A percentile compares a stretch with the other conserved stretches of the same genome.
These are phyloP conservation scores for Cirrhinus mrigala DNA, from an alignment of 2,797 vertebrate genomes.

Conservation along the genomic window DNA sequence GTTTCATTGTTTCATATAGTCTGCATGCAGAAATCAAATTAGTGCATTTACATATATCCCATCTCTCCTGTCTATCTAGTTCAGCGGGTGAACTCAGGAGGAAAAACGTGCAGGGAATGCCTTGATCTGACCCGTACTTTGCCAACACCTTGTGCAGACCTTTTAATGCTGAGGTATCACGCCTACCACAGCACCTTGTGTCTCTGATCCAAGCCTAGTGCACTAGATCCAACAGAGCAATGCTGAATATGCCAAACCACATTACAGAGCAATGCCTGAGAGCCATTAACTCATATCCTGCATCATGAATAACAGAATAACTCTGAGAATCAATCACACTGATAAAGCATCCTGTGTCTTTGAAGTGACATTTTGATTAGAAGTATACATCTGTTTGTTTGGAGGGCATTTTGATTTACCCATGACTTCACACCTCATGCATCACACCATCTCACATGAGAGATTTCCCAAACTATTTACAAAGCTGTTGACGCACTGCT, in stretches of 20 bases:
- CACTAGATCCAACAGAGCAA: constrained; percentile 9
- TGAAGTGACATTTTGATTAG: constrained; percentile 51
- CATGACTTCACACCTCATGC: neutral
- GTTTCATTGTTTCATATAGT: neutral
- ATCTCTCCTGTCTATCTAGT: neutral
- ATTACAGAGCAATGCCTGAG: constrained; percentile 33
- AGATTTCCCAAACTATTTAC: constrained; percentile 12
- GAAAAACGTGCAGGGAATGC: neutral
- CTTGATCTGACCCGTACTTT: neutral
- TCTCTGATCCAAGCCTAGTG: constrained; percentile 28
- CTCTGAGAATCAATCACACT: constrained; percentile 32
- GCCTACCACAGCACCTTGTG: neutral
- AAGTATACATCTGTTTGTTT: constrained; percentile 10
- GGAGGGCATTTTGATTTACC: constrained; percentile 13
- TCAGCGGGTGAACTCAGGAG: neutral
- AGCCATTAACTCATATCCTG: neutral
- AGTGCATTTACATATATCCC: neutral
- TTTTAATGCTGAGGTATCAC: neutral
- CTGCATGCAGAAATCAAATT: neutral
- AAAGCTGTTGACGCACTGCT: neutral
- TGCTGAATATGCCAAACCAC: constrained; percentile 22
- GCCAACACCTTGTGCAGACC: constrained; percentile 9
- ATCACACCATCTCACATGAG: constrained; percentile 34
- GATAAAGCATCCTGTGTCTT: constrained; percentile 27
- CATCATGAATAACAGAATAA: constrained; percentile 2